Base-by-base conservation (phyloP, 2,113 vertebrate genomes). In the Girardinichthys multiradiatus region DNA sequence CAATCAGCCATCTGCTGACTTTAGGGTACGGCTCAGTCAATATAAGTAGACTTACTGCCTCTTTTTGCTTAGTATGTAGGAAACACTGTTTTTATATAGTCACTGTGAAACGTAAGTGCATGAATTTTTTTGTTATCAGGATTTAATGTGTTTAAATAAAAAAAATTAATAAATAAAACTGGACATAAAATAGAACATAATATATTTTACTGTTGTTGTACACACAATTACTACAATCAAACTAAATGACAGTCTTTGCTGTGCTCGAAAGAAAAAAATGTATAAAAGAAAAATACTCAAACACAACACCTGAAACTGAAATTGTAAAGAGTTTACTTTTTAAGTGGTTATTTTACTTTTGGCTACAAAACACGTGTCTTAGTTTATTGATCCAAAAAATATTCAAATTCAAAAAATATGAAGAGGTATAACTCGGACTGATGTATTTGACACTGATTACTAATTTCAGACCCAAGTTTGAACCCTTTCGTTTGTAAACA, bases 1-100 rank as follows among this genome's bases (percentile, higher is more conserved):
- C 14, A 24, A 79, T 82, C 76, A 74, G 72, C 84, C 86, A 70
- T 85, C 83, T 90, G 90, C 88, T 90, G 88, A 91, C 87, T 64
- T 74, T 64, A 85, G 80, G 72, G 64, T 29, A 26, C 10, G 24
- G 67, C 75, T 88, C 74, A 70, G 74, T 72, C 75, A 75, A 74
- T 84, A 72, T 54, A 67, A 77, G 76, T 70, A 64, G 75, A 77
- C 72, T 87, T 79, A 83, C 62, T 29, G 83, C 33, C 28, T 29
- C 58, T 75, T 77, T 83, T 69, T 86, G 85, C 83, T 87, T 68
- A 39, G 78, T 63, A 74, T 73, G 61, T 72, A n/a, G 71, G 70
- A 70, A 69, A 67, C 12, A n/a, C 51, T 35, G 12, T 27, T 64
- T 19, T 2, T 15, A 28, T 6, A 45, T n/a, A 70, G 39, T 17